Percentiles rank a stretch among this genome's conserved stretches.
Evolutionary conservation across 2,888 invertebrate genomes (phyloP).

Genomic region (Seira sanloemensis): DNA sequence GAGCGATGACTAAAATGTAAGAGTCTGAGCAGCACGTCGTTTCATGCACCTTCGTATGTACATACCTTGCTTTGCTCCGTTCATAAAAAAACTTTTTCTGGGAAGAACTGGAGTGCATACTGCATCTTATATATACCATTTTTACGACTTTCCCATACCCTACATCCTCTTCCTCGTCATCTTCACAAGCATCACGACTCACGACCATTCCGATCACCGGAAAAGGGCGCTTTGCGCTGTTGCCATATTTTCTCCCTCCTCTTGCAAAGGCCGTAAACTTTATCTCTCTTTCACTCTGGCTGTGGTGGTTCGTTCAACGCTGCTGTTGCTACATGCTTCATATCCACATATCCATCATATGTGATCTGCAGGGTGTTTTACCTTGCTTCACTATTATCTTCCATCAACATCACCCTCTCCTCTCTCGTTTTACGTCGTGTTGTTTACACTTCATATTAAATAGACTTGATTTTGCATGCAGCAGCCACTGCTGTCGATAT

Average conservation of each 20-base stretch:
- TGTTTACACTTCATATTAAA: constrained; percentile 3
- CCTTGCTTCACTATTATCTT: background rate
- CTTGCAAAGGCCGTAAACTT: background rate
- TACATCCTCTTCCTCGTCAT: background rate
- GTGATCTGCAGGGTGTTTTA: background rate
- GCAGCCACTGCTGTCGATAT: background rate
- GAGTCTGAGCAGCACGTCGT: background rate
- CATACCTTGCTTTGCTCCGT: background rate
- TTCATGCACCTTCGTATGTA: background rate
- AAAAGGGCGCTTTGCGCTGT: background rate
- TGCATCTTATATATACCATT: constrained; percentile 7
- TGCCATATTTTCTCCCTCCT: background rate
- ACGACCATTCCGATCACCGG: too few relatives aligned
- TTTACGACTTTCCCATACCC: background rate
- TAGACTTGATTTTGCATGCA: too few relatives aligned
- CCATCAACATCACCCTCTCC: background rate
- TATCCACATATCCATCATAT: background rate
- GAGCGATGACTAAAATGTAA: background rate
- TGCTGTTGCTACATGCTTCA: background rate
- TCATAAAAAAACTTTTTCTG: background rate
- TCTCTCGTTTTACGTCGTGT: background rate
- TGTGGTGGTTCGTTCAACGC: background rate
- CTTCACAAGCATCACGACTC: background rate
- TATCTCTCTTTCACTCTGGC: background rate
- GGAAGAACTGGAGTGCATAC: background rate